Conservation (phyloP, 2,113 vertebrate species). For the Sylvia atricapilla region DNA sequence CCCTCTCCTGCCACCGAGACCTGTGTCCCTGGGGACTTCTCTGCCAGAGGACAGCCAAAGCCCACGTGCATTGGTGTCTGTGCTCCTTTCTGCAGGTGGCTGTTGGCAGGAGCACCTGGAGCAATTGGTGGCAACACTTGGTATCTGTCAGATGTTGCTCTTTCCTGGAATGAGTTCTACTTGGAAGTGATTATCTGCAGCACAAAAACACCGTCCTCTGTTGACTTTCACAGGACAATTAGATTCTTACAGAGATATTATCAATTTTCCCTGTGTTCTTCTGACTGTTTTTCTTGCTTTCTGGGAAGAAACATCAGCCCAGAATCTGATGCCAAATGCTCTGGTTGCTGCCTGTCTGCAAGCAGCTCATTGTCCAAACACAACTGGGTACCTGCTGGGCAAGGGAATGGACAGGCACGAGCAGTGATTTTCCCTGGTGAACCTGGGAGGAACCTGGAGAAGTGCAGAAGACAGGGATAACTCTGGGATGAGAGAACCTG, state of each 20-base stretch:
- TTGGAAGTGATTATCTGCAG: too few relatives aligned
- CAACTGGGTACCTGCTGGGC: background rate
- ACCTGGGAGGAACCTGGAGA: background rate
- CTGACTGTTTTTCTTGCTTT: background rate
- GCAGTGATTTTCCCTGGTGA: background rate
- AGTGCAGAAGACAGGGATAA: background rate
- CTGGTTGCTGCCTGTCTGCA: background rate
- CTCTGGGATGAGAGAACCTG: background rate
- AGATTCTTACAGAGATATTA: background rate
- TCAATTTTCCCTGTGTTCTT: background rate
- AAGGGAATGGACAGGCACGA: background rate
- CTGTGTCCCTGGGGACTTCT: background rate
- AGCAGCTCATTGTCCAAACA: background rate
- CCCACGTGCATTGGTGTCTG: too few relatives aligned
- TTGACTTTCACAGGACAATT: background rate
- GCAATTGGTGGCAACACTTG: background rate
- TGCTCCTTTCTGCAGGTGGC: background rate
- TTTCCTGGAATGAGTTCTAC: background rate
- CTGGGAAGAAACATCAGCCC: background rate
- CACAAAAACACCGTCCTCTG: too few relatives aligned
- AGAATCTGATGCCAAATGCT: background rate
- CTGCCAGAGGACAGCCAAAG: background rate
- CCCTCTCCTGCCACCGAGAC: background rate
- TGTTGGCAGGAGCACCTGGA: background rate
- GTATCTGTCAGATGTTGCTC: background rate